Conservation (phyloP, 1,140 invertebrate genomes). For the Drosophila micromelanica region DNA sequence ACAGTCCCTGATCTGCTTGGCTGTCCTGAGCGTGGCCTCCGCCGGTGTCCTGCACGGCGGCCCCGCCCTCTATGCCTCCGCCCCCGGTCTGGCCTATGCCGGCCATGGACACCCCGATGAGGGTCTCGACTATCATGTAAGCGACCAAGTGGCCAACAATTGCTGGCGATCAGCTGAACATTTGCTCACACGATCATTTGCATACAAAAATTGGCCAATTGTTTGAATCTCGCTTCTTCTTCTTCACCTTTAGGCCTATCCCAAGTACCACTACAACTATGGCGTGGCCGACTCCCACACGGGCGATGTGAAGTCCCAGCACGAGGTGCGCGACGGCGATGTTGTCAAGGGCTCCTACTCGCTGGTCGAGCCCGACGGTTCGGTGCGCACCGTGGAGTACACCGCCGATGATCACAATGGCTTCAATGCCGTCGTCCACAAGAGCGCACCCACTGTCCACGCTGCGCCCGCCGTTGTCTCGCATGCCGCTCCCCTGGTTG, state of each 20-base stretch:
- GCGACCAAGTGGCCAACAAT: slow-evolving; percentile 20
- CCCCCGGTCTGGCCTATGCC: slow-evolving; percentile 65
- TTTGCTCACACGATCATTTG: slow-evolving; percentile 53
- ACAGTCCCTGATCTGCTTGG: slow-evolving; percentile 81
- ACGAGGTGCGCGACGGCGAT: slow-evolving; percentile 87
- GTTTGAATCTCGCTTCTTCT: background rate
- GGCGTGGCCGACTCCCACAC: slow-evolving; percentile 86
- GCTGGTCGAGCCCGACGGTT: slow-evolving; percentile 86
- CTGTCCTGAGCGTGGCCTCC: slow-evolving; percentile 79
- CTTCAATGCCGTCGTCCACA: slow-evolving; percentile 85
- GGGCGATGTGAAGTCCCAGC: slow-evolving; percentile 88
- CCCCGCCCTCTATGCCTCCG: slow-evolving; percentile 65
- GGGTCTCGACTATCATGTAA: slow-evolving; percentile 82
- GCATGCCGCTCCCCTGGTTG: slow-evolving; percentile 61
- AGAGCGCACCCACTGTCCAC: slow-evolving; percentile 82
- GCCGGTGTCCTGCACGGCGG: slow-evolving; percentile 78
- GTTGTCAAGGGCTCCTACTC: slow-evolving; percentile 87
- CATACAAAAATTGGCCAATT: no score
- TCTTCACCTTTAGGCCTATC: slow-evolving; percentile 82
- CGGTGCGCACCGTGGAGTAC: slow-evolving; percentile 87
- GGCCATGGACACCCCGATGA: slow-evolving; percentile 70
- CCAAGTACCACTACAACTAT: slow-evolving; percentile 86
- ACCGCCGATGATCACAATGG: slow-evolving; percentile 89
- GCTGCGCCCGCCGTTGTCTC: slow-evolving; percentile 57
- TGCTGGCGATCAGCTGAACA: slow-evolving; percentile 53